Evolutionary conservation across 2,113 vertebrate genomes (phyloP), one percentile per base, ranked within the genome.

Genomic region (Diglossa brunneiventris): DNA sequence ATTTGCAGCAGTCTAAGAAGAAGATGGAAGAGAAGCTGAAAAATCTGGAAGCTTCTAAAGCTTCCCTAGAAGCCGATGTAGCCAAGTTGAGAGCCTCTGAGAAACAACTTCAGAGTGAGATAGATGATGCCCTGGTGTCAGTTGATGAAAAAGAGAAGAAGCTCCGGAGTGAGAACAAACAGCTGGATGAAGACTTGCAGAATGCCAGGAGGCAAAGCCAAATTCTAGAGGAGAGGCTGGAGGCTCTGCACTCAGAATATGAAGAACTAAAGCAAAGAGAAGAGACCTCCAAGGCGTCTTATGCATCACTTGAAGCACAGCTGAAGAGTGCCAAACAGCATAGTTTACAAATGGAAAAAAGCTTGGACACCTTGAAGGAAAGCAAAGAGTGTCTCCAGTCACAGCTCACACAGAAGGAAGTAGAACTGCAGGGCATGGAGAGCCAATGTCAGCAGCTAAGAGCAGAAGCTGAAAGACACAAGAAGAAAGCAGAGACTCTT

Each of bases 151-250:
- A 97, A 59, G 98, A 99, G 64, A 97, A 96, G 67, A 97, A 94
- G 52, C 97, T 99, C 28, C 74, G 94, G 22, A 95, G 82, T 6
- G 96, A 98, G 89, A 98, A 98, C 95, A 95, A 88, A 72, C 97
- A 97, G 80, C 94, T 99, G 83, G 97, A 98, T 94, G 97, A 98
- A 94, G 98, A 96, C 64, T 83, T 98, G 61, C 98, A 98, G 91
- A 98, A 97, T 37, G 75, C 94, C 44, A 89, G 94, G 7, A 85
- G 94, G 21, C 97, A 98, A 79, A 98, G 92, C 72, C 97, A 98
- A 67, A 76, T 90, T 31, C 96, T 97, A 7, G 97, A 98, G 79
- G 94, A 95, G 93, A 98, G 83, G 27, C 87, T 98, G 35, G 96
- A 97, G 62, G 94, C 94, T 73, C 89, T 98, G 14, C 96, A 97